These are phyloP conservation scores for Pseudococcus viburni DNA, from an alignment of 2,888 invertebrate genomes.

Conservation along the genomic window DNA sequence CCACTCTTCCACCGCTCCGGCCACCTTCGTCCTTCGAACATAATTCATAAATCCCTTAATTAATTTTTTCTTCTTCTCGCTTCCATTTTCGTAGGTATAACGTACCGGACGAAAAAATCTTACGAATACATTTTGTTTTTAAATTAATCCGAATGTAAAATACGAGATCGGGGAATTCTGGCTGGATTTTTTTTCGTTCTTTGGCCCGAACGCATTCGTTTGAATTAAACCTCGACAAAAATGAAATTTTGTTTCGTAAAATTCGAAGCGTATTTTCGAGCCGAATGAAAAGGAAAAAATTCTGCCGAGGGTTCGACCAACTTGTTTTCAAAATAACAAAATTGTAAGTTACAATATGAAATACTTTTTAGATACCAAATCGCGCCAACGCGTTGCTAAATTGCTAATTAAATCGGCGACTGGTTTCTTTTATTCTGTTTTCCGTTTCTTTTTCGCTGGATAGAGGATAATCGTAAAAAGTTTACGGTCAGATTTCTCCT, in stretches of 20 bases:
- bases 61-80: neutral
- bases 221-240: conserved; percentile 1
- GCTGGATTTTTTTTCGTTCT: neutral
- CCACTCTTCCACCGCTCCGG: neutral
- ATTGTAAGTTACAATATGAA: neutral
- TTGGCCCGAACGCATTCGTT: neutral
- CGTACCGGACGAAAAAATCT: no score
- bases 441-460: neutral
- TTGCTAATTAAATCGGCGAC: conserved; percentile 2
- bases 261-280: neutral
- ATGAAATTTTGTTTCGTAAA: neutral
- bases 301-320: neutral
- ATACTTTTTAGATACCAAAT: neutral
- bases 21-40: no score
- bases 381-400: conserved; percentile 9
- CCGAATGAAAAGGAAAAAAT: neutral
- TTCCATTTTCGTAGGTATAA: neutral
- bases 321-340: neutral
- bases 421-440: neutral
- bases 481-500: neutral
- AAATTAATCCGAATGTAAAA: neutral
- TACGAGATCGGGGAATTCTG: neutral
- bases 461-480: neutral
- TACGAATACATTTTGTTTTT: neutral
- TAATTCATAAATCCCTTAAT: neutral